Conservation (phyloP, 2,797 vertebrate genomes). For the Melanotaenia pygmaea region DNA sequence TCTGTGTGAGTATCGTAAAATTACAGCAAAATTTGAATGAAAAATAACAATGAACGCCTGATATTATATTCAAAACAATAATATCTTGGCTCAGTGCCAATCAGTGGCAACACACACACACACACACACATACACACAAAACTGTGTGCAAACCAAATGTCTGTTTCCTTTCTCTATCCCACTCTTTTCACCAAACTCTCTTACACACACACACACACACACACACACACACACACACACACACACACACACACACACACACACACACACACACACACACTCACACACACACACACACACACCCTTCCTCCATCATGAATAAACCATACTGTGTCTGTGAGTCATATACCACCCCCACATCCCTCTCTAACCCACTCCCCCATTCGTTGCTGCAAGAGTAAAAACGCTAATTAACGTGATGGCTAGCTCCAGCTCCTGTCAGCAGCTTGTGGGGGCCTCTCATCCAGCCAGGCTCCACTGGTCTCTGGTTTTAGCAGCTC, state of each 20-base stretch:
- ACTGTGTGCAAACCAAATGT: slow-evolving; percentile 70
- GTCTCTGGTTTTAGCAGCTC: slow-evolving; percentile 78
- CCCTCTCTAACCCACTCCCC: slow-evolving; percentile 79
- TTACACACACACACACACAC: too few relatives aligned
- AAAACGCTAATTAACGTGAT: slow-evolving; percentile 85
- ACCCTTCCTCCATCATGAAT: slow-evolving; percentile 85
- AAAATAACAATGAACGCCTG: slow-evolving; percentile 49
- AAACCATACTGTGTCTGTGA: slow-evolving; percentile 84
- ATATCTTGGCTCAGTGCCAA: slow-evolving; percentile 76
- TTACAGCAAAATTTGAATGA: slow-evolving; percentile 22
- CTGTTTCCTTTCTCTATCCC: slow-evolving; percentile 55
- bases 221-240: slow-evolving; percentile 37
- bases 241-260: slow-evolving; percentile 59
- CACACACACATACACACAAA: slow-evolving; percentile 37
- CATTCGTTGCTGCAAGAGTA: slow-evolving; percentile 77
- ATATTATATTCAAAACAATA: slow-evolving; percentile 74
- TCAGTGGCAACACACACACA: slow-evolving; percentile 60
- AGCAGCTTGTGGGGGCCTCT: slow-evolving; percentile 83
- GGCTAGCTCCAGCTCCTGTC: slow-evolving; percentile 83
- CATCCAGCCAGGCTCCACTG: slow-evolving; percentile 75
- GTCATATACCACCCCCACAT: slow-evolving; percentile 84
- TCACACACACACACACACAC: slow-evolving; percentile 63
- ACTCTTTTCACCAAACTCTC: slow-evolving; percentile 37
- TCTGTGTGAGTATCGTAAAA: slow-evolving; percentile 28
- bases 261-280: slow-evolving; percentile 8